A percentile compares a stretch with the other conserved stretches of the same genome.
These are phyloP conservation scores for Leucoraja ocellata DNA, from an alignment of 2,797 vertebrate species.

Conservation along the genomic window DNA sequence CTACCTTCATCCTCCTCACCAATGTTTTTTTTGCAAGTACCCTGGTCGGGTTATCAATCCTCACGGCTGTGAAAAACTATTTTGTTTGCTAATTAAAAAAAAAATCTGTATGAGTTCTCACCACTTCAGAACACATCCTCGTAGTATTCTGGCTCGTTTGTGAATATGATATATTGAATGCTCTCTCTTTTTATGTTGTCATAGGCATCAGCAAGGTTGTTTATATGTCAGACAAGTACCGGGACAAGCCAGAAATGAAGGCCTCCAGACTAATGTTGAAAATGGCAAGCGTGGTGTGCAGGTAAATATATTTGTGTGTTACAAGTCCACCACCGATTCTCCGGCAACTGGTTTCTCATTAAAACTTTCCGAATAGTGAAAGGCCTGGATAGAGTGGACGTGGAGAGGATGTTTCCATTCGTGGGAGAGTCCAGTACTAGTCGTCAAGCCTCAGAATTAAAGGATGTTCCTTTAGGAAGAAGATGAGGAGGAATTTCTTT, in stretches of 20 bases:
- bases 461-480: no score
- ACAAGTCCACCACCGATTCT: no score
- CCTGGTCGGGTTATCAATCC: background rate
- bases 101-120: no score
- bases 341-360: no score
- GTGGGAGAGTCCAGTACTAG: no score
- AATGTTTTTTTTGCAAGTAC: background rate
- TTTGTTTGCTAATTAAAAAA: background rate
- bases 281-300: constrained; percentile 66
- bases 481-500: no score
- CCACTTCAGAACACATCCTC: no score
- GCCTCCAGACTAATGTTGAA: constrained; percentile 73
- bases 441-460: no score
- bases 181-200: constrained; percentile 41
- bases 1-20: no score
- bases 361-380: no score
- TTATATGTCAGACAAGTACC: constrained; percentile 87
- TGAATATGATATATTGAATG: background rate
- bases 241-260: constrained; percentile 65
- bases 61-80: background rate
- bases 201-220: constrained; percentile 84
- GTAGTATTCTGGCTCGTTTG: background rate
- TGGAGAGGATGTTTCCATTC: no score
- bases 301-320: constrained; percentile 54
- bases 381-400: no score